Conservation (phyloP, 1,140 invertebrate genomes). For the Leptinotarsa undecemlineata region DNA sequence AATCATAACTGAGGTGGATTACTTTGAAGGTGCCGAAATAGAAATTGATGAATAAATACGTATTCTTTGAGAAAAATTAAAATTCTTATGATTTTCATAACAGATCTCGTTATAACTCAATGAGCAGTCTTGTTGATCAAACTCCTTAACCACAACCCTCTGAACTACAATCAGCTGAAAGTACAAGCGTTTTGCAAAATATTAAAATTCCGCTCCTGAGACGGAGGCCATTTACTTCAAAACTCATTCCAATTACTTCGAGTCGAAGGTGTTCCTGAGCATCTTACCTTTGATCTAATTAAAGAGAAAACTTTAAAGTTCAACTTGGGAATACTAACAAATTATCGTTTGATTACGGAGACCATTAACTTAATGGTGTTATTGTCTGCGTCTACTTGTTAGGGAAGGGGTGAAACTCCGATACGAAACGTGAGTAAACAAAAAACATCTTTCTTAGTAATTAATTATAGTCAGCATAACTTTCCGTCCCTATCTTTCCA, state of each 20-base stretch:
- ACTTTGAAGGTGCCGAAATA: no score
- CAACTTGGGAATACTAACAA: constrained; percentile 2
- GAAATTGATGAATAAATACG: no score
- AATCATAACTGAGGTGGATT: no score
- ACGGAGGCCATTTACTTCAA: not conserved
- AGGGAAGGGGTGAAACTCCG: not conserved
- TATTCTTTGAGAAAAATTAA: no score
- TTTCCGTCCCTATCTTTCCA: not conserved
- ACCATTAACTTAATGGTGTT: constrained; percentile 1
- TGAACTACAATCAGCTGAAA: no score
- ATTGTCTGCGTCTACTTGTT: not conserved
- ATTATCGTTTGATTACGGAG: not conserved
- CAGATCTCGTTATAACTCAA: no score
- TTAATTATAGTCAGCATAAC: not conserved
- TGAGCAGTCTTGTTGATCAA: no score
- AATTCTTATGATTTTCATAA: no score
- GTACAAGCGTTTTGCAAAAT: no score
- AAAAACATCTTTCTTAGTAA: not conserved
- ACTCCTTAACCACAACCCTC: no score
- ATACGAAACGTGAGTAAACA: not conserved
- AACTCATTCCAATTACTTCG: not conserved
- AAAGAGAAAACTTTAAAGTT: not conserved
- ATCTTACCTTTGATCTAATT: not conserved
- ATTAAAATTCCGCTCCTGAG: not conserved
- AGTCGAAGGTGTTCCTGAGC: not conserved